Evolutionary conservation across 2,113 vertebrate genomes (phyloP).

Genomic region (Motacilla alba): DNA sequence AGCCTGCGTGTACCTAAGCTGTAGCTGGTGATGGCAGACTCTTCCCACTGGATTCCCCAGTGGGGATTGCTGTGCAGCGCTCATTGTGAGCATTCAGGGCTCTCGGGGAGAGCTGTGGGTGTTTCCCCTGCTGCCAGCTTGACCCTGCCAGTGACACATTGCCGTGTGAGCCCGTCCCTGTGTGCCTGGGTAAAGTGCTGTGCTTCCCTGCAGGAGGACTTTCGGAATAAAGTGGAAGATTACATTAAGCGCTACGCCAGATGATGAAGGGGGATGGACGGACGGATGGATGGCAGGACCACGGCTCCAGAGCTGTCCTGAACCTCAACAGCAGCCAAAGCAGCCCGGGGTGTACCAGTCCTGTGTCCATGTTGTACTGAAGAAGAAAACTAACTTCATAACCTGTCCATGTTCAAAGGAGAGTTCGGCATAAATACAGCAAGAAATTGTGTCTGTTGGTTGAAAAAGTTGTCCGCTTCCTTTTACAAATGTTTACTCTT

Average conservation of each 20-base stretch:
- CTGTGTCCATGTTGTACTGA: constrained; percentile 69
- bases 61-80: rapidly evolving
- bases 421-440: constrained; percentile 60
- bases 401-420: constrained; percentile 55
- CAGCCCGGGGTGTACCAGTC: constrained; percentile 62
- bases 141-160: rapidly evolving
- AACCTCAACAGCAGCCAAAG: constrained; percentile 29
- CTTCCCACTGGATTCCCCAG: too few relatives aligned
- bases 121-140: too few relatives aligned
- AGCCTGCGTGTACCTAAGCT: rapidly evolving
- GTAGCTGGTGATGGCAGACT: background rate
- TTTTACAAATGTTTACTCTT: constrained; percentile 60
- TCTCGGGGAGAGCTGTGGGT: rapidly evolving
- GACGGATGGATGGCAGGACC: constrained; percentile 2
- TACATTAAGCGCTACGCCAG: constrained; percentile 93
- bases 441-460: constrained; percentile 62
- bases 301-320: constrained; percentile 45
- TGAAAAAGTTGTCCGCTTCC: constrained; percentile 70
- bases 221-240: constrained; percentile 91
- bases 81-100: background rate
- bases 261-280: constrained; percentile 78
- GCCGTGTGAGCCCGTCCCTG: rapidly evolving
- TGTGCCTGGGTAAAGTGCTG: background rate
- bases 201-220: constrained; percentile 81
- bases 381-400: constrained; percentile 73